Evolutionary conservation across 2,113 vertebrate species (phyloP), one percentile per base, ranked within the genome.

Genomic region (Panthera leo): DNA sequence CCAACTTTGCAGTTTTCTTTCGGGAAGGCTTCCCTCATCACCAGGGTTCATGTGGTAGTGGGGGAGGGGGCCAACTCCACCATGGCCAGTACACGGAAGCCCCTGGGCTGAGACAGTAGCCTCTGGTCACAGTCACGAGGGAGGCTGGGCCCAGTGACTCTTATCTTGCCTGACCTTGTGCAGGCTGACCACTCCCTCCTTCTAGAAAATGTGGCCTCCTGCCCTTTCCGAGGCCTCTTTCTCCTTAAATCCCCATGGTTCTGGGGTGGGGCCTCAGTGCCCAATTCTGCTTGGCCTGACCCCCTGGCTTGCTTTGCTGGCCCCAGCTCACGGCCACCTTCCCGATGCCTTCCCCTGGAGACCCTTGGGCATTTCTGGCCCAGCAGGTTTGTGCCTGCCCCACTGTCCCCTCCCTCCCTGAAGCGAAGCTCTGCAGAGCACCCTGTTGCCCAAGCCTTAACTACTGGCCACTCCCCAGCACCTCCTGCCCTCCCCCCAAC

Each of bases 141-240:
- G 68, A 89, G 95, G 94, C 90, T 91, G 75, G 84, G 92, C 53
- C 71, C 82, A 73, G 45, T 23, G 23, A 71, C 76, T 61, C 96
- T 98, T 98, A 98, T 98, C 98, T 98, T 23, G 80, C 45, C 90
- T 94, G 96, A 97, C 98, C 98, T 97, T 95, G 97, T 97, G 94
- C 79, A 79, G 39, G 76, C 87, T 96, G 96, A 96, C 97, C 97
- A 97, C 97, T 96, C 98, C 97, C 96, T 98, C 76, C 90, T 93
- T 95, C 97, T 97, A 94, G 92, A 97, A 97, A 97, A 85, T 13
- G 75, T 76, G 92, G 83, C 92, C 97, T 92, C 89, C 92, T 96
- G 67, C 90, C 90, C 87, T 95, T 70, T 92, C 51, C 4, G 65
- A 85, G 92, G 89, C 80, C 85, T 96, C 92, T 92, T 97, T 87